phyloP scores from a whole-genome alignment of 2,888 invertebrate genomes.

The Pyrocoelia pectoralis region DNA sequence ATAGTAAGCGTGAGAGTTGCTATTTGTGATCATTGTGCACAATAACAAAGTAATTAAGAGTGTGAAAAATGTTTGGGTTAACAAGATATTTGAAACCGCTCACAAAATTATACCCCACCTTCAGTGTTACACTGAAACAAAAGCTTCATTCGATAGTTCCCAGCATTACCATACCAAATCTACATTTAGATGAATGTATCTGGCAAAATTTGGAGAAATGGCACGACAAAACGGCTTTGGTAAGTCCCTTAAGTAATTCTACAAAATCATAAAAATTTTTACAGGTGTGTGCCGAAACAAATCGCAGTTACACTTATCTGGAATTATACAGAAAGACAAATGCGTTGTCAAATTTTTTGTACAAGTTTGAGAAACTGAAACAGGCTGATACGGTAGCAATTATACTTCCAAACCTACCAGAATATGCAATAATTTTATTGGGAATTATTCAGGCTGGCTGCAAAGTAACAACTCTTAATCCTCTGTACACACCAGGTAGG shows the following conservation, averaged over 20 bases:
- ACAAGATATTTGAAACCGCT: no score
- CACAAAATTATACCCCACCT: not conserved
- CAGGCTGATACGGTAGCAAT: conserved; percentile 69
- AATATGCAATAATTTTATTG: conserved; percentile 70
- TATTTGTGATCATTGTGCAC: no score
- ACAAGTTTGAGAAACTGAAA: conserved; percentile 67
- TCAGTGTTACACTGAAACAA: no score
- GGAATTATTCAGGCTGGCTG: conserved; percentile 76
- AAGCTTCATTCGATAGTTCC: conserved; percentile 31
- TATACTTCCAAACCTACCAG: conserved; percentile 79
- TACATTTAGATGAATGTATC: conserved; percentile 67
- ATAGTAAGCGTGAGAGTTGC: no score
- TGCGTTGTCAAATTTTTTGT: conserved; percentile 63
- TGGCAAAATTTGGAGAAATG: conserved; percentile 71
- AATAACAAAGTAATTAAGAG: no score
- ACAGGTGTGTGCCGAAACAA: conserved; percentile 76
- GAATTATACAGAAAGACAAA: conserved; percentile 69
- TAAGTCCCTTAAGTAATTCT: conserved; percentile 58
- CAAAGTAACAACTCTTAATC: conserved; percentile 74
- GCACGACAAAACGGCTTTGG: conserved; percentile 69
- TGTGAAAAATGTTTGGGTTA: no score
- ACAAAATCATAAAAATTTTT: conserved; percentile 34
- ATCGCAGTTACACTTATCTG: conserved; percentile 73
- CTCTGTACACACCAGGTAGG: conserved; percentile 66
- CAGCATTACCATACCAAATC: conserved; percentile 62